Percentiles rank a stretch among this genome's conserved stretches.
These are phyloP conservation scores for Chelonus insularis DNA, from an alignment of 1,140 invertebrate genomes.

Conservation along the genomic window DNA sequence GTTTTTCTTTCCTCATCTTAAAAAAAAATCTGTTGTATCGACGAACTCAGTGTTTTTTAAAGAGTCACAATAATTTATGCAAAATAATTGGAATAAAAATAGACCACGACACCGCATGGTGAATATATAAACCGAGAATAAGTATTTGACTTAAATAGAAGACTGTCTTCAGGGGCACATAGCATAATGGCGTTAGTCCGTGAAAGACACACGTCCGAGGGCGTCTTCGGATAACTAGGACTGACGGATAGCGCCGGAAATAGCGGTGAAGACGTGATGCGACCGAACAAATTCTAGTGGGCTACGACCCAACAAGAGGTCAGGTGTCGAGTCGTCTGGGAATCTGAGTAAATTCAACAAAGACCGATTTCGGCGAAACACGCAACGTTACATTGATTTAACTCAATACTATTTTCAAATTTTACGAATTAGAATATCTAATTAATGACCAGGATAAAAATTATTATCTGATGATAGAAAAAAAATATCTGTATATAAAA, in stretches of 20 bases:
- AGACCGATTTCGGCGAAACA: conserved; percentile 16
- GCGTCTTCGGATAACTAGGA: conserved; percentile 53
- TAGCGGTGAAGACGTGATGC: conserved; percentile 44
- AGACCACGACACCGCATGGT: background rate
- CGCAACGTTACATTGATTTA: background rate
- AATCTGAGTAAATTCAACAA: conserved; percentile 21
- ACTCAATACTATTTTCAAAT: background rate
- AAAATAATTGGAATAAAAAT: no score
- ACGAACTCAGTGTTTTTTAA: background rate
- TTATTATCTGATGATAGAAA: no score
- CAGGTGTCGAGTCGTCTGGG: conserved; percentile 46
- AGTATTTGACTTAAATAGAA: conserved; percentile 52
- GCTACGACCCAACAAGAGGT: conserved; percentile 35
- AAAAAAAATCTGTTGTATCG: background rate
- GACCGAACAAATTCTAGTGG: conserved; percentile 24
- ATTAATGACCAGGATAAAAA: no score
- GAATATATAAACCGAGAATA: background rate
- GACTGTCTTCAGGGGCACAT: conserved; percentile 51
- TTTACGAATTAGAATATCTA: background rate
- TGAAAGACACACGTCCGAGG: conserved; percentile 50
- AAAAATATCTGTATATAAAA: no score
- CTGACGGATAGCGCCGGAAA: conserved; percentile 59
- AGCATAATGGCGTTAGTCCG: conserved; percentile 51
- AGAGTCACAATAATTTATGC: no score
- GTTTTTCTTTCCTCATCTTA: background rate